phyloP scores from a whole-genome alignment of 2,113 vertebrate species.

The Phrynocephalus versicolor region DNA sequence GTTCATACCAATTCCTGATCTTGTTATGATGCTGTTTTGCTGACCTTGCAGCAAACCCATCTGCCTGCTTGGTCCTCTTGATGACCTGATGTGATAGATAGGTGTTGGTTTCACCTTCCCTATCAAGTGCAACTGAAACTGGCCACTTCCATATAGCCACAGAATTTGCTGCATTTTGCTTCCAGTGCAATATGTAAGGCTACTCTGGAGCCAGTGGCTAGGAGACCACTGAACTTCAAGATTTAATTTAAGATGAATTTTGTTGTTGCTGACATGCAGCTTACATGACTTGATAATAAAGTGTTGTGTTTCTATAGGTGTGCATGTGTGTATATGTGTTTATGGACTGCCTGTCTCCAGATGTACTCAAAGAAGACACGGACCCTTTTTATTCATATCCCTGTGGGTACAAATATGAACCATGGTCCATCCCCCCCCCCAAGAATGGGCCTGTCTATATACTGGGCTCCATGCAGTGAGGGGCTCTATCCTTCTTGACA shows the following conservation, averaged over 20 bases:
- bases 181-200: background rate
- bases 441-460: no score
- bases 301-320: background rate
- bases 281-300: background rate
- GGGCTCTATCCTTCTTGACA: no score
- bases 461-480: no score
- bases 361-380: background rate
- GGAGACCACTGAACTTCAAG: background rate
- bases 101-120: background rate
- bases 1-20: conserved; percentile 9
- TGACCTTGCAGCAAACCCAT: conserved; percentile 11
- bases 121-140: background rate
- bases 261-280: no score
- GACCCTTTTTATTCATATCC: no score
- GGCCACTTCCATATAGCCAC: no score
- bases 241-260: no score
- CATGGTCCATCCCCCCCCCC: no score
- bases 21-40: background rate
- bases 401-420: no score
- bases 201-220: no score
- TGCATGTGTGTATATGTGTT: background rate
- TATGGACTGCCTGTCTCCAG: background rate
- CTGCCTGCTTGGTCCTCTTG: background rate
- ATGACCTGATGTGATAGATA: background rate
- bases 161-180: background rate